phyloP scores from a whole-genome alignment of 2,797 vertebrate species.

The Gymnoscopelus microlampas region DNA sequence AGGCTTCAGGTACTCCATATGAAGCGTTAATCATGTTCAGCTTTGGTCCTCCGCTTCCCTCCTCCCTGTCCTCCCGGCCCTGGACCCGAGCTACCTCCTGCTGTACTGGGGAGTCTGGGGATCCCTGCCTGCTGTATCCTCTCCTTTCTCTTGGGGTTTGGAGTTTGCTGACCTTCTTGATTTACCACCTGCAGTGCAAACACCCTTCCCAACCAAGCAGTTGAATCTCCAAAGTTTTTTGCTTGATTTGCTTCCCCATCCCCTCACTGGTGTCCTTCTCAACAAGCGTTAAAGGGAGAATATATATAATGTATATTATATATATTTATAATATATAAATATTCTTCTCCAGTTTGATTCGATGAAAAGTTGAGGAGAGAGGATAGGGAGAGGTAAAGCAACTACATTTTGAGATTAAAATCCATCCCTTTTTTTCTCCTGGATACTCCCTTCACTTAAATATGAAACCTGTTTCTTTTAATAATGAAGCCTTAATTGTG shows the following conservation, averaged over 20 bases:
- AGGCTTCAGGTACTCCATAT: slow-evolving; percentile 82
- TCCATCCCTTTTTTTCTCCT: slow-evolving; percentile 10
- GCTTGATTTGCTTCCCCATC: slow-evolving; percentile 48
- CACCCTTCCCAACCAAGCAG: slow-evolving; percentile 53
- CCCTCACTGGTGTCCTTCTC: slow-evolving; percentile 54
- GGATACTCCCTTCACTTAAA: slow-evolving; percentile 14
- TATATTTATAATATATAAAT: background rate
- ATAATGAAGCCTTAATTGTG: slow-evolving; percentile 22
- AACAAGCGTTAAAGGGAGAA: slow-evolving; percentile 25
- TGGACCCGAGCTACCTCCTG: slow-evolving; percentile 34
- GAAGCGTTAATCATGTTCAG: slow-evolving; percentile 45
- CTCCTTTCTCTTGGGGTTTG: slow-evolving; percentile 55
- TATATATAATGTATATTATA: too few species aligned
- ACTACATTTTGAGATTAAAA: slow-evolving; percentile 25
- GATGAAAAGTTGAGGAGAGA: slow-evolving; percentile 60
- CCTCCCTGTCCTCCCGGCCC: slow-evolving; percentile 53
- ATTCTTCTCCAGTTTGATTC: slow-evolving; percentile 67
- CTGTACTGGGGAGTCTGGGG: slow-evolving; percentile 55
- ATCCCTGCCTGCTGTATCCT: slow-evolving; percentile 63
- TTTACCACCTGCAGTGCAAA: slow-evolving; percentile 32
- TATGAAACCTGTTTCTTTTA: slow-evolving; percentile 25
- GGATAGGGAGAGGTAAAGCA: slow-evolving; percentile 21
- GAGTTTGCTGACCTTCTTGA: slow-evolving; percentile 57
- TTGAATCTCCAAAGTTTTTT: slow-evolving; percentile 56
- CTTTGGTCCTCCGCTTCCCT: slow-evolving; percentile 50